phyloP scores from a whole-genome alignment of 2,888 invertebrate genomes.

The Eristalis pertinax region DNA sequence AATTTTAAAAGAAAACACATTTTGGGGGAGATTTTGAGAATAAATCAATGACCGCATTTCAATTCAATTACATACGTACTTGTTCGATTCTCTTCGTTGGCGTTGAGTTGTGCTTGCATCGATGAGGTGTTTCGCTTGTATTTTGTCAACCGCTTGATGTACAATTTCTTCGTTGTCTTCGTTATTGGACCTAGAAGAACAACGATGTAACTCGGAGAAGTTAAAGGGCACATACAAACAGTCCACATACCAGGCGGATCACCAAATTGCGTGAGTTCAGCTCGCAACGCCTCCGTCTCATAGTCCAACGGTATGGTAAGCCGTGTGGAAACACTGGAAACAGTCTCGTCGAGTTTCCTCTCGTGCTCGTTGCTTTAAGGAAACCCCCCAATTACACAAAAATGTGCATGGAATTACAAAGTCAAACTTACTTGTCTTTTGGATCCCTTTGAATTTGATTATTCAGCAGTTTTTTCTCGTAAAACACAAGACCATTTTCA shows the following conservation, averaged over 20 bases:
- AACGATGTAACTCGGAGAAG: neutral
- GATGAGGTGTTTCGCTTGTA: constrained; percentile 80
- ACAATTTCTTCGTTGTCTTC: constrained; percentile 88
- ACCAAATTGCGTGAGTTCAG: constrained; percentile 86
- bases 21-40: constrained; percentile 59
- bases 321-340: constrained; percentile 82
- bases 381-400: neutral
- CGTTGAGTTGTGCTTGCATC: constrained; percentile 68
- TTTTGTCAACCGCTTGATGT: constrained; percentile 87
- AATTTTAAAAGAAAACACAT: constrained; percentile 65
- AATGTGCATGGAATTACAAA: neutral
- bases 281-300: constrained; percentile 86
- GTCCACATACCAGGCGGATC: constrained; percentile 82
- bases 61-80: constrained; percentile 30
- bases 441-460: constrained; percentile 64
- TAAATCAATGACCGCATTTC: constrained; percentile 34
- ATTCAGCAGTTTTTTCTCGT: constrained; percentile 81
- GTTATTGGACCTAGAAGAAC: constrained; percentile 87
- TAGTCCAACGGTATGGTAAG: constrained; percentile 85
- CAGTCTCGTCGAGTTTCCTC: constrained; percentile 75
- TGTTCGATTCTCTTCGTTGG: constrained; percentile 47
- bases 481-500: constrained; percentile 87
- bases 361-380: neutral
- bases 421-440: constrained; percentile 25
- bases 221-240: neutral